phyloP scores from a whole-genome alignment of 2,113 vertebrate genomes.

The Anseranas semipalmata region DNA sequence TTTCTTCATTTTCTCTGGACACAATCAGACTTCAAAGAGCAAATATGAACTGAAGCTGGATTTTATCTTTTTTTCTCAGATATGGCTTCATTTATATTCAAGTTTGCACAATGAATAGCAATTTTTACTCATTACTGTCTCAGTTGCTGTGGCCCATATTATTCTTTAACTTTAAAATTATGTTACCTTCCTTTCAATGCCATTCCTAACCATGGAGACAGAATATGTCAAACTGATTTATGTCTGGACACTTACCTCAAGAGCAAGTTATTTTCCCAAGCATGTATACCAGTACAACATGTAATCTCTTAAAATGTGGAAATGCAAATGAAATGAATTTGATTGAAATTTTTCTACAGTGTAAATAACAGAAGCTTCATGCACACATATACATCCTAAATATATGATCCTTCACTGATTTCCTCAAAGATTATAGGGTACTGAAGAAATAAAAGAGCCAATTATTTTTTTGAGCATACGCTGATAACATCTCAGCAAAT shows the following conservation, averaged over 20 bases:
- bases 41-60: background rate
- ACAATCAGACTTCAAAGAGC: slow-evolving; percentile 22
- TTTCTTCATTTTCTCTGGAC: background rate
- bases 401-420: rapidly evolving
- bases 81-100: background rate
- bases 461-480: background rate
- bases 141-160: background rate
- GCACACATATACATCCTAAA: background rate
- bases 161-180: slow-evolving; percentile 50
- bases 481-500: background rate
- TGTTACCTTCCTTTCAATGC: slow-evolving; percentile 38
- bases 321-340: background rate
- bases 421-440: background rate
- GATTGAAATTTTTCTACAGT: background rate
- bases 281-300: background rate
- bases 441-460: background rate
- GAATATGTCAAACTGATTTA: slow-evolving; percentile 46
- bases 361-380: background rate
- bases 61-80: background rate
- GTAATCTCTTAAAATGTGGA: background rate
- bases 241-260: background rate
- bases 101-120: slow-evolving; percentile 35
- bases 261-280: background rate
- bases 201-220: slow-evolving; percentile 13
- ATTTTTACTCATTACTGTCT: slow-evolving; percentile 48